Conservation (phyloP, 1,140 invertebrate species). For the Drosophila carrolli region DNA sequence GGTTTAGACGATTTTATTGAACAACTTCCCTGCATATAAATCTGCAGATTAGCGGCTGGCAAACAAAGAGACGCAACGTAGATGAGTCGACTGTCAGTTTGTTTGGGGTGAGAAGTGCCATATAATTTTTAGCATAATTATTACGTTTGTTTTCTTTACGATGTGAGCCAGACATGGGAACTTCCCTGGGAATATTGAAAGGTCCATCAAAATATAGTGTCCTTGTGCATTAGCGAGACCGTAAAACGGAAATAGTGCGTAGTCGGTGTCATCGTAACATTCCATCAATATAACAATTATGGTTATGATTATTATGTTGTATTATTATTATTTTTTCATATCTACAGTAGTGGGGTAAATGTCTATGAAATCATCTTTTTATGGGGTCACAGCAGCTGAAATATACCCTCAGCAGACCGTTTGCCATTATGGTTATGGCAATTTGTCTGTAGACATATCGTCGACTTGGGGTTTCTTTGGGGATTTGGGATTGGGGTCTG, state of each 20-base stretch:
- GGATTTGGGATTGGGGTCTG: conserved; percentile 6
- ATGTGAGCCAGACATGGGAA: conserved; percentile 53
- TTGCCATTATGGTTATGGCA: conserved; percentile 81
- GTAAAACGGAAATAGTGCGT: conserved; percentile 57
- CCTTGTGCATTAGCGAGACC: conserved; percentile 45
- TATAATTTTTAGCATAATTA: conserved; percentile 83
- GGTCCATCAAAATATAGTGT: conserved; percentile 30
- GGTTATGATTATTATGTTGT: conserved; percentile 78
- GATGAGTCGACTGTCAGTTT: conserved; percentile 14
- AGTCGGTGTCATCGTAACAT: conserved; percentile 41
- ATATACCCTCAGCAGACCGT: conserved; percentile 23
- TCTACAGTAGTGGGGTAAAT: conserved; percentile 55
- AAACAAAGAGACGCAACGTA: conserved; percentile 33
- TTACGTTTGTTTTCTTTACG: conserved; percentile 78
- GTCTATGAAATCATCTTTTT: conserved; percentile 83
- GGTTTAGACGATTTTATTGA: conserved; percentile 84
- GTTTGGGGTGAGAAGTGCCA: conserved; percentile 76
- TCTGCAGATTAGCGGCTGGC: conserved; percentile 76
- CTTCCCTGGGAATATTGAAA: conserved; percentile 31
- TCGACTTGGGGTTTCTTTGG: conserved; percentile 40
- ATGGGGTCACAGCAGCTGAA: conserved; percentile 55
- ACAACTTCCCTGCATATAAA: conserved; percentile 84
- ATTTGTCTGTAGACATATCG: conserved; percentile 81
- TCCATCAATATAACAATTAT: conserved; percentile 80
- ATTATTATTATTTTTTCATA: conserved; percentile 77